These are phyloP conservation scores for Steatocranus sp. DNA, from an alignment of 2,797 vertebrate species.

Conservation along the genomic window DNA sequence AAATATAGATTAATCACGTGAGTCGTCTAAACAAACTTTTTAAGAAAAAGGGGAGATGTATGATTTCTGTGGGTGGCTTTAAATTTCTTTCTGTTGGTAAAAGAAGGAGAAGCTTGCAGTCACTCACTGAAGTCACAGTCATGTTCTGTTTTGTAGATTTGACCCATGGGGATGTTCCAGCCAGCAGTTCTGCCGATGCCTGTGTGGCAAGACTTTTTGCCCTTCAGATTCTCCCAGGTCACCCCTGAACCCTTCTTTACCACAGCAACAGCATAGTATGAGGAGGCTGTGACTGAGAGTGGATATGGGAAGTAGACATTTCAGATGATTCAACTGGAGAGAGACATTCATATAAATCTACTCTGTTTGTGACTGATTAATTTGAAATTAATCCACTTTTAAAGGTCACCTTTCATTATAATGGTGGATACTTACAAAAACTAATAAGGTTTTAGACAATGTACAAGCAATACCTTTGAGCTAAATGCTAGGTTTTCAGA, in stretches of 20 bases:
- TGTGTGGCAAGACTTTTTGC: constrained; percentile 86
- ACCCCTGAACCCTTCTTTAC: constrained; percentile 56
- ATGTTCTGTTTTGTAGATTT: constrained; percentile 47
- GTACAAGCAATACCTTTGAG: neutral
- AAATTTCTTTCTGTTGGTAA: neutral
- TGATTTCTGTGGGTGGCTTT: neutral
- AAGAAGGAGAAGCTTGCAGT: neutral
- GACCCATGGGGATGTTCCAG: constrained; percentile 89
- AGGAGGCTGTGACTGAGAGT: constrained; percentile 4
- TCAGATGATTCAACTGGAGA: neutral
- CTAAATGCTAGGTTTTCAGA: neutral
- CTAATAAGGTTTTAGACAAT: neutral
- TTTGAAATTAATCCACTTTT: neutral
- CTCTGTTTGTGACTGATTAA: neutral
- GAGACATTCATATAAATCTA: neutral
- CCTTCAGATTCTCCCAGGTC: constrained; percentile 71
- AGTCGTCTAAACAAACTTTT: neutral
- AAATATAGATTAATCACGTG: neutral
- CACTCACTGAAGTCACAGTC: constrained; percentile 83
- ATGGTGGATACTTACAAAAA: neutral
- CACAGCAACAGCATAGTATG: constrained; percentile 75
- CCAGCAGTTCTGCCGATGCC: constrained; percentile 84
- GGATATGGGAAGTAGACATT: neutral
- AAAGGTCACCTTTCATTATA: neutral
- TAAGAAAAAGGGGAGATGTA: neutral